Base-by-base conservation (phyloP, 2,113 vertebrate genomes). In the Herpetotheres cachinnans region DNA sequence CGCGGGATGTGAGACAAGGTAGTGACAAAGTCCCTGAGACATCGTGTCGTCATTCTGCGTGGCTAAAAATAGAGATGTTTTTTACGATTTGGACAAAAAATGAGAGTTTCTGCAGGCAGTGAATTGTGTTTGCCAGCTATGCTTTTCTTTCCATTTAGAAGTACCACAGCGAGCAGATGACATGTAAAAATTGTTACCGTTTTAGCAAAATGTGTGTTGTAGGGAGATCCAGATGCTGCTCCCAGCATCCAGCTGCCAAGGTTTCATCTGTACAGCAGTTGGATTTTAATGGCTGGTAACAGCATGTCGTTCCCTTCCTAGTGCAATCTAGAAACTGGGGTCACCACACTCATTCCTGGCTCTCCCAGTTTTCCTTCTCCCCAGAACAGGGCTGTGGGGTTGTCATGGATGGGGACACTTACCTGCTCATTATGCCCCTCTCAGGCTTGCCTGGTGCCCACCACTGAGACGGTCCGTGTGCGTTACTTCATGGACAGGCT, bases 381-480 rank as follows among this genome's bases (percentile, higher is more conserved):
- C 4, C 50, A 19, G 81, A 40, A 46, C 9, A 1, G 24, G 52
- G 20, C 59, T 36, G 21, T 11, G 59, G 71, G 46, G 14, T 7
- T 58, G 32, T 44, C 34, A n/a, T 40, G 40, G 69, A 9, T 70
- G 61, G 44, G 59, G 46, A 7, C 40, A 2, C 44, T 95, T 1
- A 95, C 32, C 10, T 14, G 26, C n/a, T 13, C 0, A 0, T 76
- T 87, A 2, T 88, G 38, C 6, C 61, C 12, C 50, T 66, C 38
- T 86, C 95, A 99, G 99, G 99, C 99, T 1, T 99, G 99, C 89
- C 84, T 99, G 88, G 99, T 99, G 73, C 99, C 99, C 97, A 99
- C 99, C 0, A 95, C 96, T 0, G 99, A 99, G 97, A 99, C 99
- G 3, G 98, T 99, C 9, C 97, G 98, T 0, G 89, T 99, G 32